Base-by-base conservation (phyloP, 2,113 vertebrate species). In the Pelecanoides urinatrix region DNA sequence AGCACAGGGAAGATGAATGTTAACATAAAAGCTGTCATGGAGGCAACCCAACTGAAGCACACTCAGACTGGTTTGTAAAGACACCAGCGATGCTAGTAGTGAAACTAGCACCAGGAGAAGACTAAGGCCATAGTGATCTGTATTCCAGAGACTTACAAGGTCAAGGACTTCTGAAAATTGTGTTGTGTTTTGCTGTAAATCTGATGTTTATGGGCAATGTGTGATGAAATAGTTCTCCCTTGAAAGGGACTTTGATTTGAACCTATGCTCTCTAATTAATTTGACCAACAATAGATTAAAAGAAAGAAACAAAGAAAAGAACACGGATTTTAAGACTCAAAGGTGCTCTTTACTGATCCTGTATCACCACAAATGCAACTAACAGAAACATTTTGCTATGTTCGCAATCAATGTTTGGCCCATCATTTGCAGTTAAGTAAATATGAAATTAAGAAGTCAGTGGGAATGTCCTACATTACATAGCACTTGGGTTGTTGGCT, bases 381-480 rank as follows among this genome's bases (percentile, higher is more conserved):
- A 62, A 26, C 14, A 81, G 65, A 58, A 45, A 0, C 18, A 36
- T 8, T 91, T 44, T 62, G 11, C 15, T 26, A 7, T 22, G 10
- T 50, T 73, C 42, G 59, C 19, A 38, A 8, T 25, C 40, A 62
- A 6, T 0, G 0, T 63, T 52, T 45, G 21, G 7, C 2, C 15
- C 9, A 23, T 22, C 6, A 16, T 45, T 66, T 56, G 10, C 18
- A 14, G 22, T 38, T 66, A 58, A 34, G 14, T 26, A 67, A 38
- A 45, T 40, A 53, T 2, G 8, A 75, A 59, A 50, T 53, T 22
- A 67, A 50, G 25, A 80, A 72, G 15, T 23, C 47, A 26, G 8
- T 20, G 36, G 5, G 13, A 66, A 68, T 59, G 5, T 66, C 17
- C 18, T 56, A 7, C 9, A 20, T 16, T 34, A 55, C 8, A 11